phyloP scores from a whole-genome alignment of 2,113 vertebrate species.

The Aspiorhynchus laticeps region DNA sequence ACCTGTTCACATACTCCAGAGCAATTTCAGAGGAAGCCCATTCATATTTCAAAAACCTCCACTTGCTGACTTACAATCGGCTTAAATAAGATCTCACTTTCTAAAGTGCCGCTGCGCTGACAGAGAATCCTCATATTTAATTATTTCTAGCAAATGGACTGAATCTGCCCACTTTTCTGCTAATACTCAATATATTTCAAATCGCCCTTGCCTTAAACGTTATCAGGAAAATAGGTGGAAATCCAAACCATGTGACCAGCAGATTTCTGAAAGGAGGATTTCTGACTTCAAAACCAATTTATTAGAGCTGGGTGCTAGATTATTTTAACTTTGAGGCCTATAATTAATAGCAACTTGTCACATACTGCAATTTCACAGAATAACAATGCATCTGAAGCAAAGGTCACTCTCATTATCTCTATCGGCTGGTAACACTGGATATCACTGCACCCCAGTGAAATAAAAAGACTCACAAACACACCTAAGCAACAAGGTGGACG shows the following conservation, averaged over 20 bases:
- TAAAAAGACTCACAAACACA: neutral
- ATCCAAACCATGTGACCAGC: neutral
- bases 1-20: neutral
- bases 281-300: neutral
- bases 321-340: neutral
- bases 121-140: neutral
- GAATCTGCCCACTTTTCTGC: neutral
- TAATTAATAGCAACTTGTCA: neutral
- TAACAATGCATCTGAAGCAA: neutral
- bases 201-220: neutral
- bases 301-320: neutral
- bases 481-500: neutral
- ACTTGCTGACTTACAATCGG: neutral
- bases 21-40: neutral
- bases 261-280: too few species aligned
- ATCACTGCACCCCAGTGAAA: neutral
- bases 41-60: neutral
- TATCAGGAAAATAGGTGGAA: neutral
- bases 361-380: neutral
- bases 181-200: neutral
- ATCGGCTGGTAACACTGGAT: neutral
- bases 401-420: neutral
- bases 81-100: constrained; percentile 1
- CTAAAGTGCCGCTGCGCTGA: neutral
- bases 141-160: constrained; percentile 30